A percentile compares a stretch with the other conserved stretches of the same genome.
These are phyloP conservation scores for Cliona cf. orientalis DNA, from an alignment of 37 sponge, comb jelly and placozoan genomes.

Conservation along the genomic window DNA sequence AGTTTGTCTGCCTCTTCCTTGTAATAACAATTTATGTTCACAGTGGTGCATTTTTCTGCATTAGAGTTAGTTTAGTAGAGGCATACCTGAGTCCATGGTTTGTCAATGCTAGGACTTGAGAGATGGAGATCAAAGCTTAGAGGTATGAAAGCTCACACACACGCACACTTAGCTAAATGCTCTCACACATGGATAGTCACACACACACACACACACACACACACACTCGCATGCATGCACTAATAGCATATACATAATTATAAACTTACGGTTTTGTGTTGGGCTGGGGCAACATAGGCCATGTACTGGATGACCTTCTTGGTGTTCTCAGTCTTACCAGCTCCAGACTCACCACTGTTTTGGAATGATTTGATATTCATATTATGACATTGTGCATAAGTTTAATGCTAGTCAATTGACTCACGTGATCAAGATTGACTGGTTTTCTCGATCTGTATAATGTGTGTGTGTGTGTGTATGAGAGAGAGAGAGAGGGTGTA, in stretches of 20 bases:
- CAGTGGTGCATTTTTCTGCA: no score
- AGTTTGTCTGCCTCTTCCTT: no score
- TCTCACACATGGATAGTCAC: no score
- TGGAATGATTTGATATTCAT: not conserved
- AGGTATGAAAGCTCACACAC: no score
- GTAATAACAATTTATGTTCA: no score
- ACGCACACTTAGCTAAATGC: no score
- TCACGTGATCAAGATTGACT: constrained; percentile 99
- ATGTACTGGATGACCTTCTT: constrained; percentile 99
- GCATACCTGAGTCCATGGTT: no score
- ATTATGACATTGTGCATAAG: not conserved
- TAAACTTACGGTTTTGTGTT: constrained; percentile 6
- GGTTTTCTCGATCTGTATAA: constrained; percentile 93
- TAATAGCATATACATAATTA: constrained; percentile 7
- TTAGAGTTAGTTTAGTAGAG: no score
- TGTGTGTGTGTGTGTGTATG: constrained; percentile 14
- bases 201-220: no score
- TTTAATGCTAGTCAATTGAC: constrained; percentile 5
- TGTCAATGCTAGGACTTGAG: no score
- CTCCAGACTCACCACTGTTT: constrained; percentile 97
- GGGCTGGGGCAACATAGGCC: constrained; percentile 84
- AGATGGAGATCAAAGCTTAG: no score
- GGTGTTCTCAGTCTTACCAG: constrained; percentile 99
- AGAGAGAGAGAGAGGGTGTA: not conserved
- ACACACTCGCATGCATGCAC: no score